Percentiles rank a stretch among this genome's conserved stretches.
Conservation (phyloP, 92 coral and sea anemone species). For the Palythoa grandiflora region DNA sequence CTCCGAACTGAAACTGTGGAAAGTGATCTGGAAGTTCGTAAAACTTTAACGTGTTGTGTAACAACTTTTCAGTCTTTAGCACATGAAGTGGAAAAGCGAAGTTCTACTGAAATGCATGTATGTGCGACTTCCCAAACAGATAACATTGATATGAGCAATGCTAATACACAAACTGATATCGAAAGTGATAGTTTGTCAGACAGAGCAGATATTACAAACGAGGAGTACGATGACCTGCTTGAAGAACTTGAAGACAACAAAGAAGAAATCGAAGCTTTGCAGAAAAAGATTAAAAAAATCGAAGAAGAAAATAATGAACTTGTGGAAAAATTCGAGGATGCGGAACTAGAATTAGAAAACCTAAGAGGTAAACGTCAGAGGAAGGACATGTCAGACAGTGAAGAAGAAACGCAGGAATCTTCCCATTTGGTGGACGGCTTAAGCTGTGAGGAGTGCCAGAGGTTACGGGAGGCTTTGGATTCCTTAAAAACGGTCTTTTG, state of each 20-base stretch:
- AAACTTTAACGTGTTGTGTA: slow-evolving; percentile 65
- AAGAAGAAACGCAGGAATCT: background rate
- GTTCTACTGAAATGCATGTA: background rate
- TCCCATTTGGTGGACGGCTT: background rate
- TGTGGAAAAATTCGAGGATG: slow-evolving; percentile 19
- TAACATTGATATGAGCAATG: background rate
- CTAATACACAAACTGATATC: slow-evolving; percentile 46
- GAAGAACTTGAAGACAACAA: slow-evolving; percentile 76
- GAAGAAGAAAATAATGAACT: slow-evolving; percentile 42
- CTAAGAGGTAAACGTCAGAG: slow-evolving; percentile 1
- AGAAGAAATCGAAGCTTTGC: slow-evolving; percentile 49
- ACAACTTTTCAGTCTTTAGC: slow-evolving; percentile 65
- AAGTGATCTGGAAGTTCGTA: slow-evolving; percentile 60
- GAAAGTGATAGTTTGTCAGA: slow-evolving; percentile 15
- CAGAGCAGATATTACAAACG: slow-evolving; percentile 57
- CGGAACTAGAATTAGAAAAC: slow-evolving; percentile 39
- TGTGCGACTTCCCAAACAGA: slow-evolving; percentile 20
- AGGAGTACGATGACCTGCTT: slow-evolving; percentile 54
- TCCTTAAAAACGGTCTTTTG: slow-evolving; percentile 65
- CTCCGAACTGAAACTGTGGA: slow-evolving; percentile 68
- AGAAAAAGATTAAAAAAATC: slow-evolving; percentile 28
- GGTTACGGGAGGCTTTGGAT: slow-evolving; percentile 58
- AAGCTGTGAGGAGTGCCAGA: slow-evolving; percentile 68
- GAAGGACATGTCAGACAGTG: background rate
- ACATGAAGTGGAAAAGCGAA: slow-evolving; percentile 25